Base-by-base conservation (phyloP, 2,113 vertebrate genomes). In the Geothlypis trichas region DNA sequence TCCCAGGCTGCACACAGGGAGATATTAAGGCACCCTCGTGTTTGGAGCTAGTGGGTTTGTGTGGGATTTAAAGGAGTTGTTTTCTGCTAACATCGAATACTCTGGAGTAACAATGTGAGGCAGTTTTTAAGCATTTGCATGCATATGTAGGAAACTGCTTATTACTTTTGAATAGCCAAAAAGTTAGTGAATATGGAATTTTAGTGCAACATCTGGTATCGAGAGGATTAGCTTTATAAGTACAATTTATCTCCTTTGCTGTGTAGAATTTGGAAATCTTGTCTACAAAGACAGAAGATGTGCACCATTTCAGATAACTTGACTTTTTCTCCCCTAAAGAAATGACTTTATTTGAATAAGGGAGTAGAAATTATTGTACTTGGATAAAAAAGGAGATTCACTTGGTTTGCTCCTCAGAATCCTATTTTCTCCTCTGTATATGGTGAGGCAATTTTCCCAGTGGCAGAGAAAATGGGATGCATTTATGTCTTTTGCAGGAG, bases 351-450 rank as follows among this genome's bases (percentile, higher is more conserved):
- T 30, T 49, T 71, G 57, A 71, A 31, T 51, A 71, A 42, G 35
- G 10, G 13, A 49, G 31, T 44, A 61, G 21, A 76, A 93, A 27
- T 67, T 2, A 24, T 21, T 52, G 39, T 26, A 31, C 59, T n/a
- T n/a, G 63, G 20, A 16, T 55, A 15, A 66, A 61, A 28, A 78
- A 39, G n/a, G 30, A 47, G 35, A 51, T 65, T 37, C 0, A 0
- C 37, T 44, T 46, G 31, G 26, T 55, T 89, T 67, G 35, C 49
- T 80, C 35, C 28, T 28, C 7, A 12, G 47, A 41, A 35, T 78
- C n/a, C 7, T 20, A 0, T 78, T 84, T 77, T 80, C 35, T 37
- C 12, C 42, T 82, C 41, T 0, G 0, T n/a, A 4, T 11, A 6
- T 0, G 7, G 31, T 37, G 44, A 46, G 28, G 33, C 9, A 13